A percentile compares a stretch with the other conserved stretches of the same genome.
Conservation (phyloP, 1,140 invertebrate genomes). For the Bombus polaris region DNA sequence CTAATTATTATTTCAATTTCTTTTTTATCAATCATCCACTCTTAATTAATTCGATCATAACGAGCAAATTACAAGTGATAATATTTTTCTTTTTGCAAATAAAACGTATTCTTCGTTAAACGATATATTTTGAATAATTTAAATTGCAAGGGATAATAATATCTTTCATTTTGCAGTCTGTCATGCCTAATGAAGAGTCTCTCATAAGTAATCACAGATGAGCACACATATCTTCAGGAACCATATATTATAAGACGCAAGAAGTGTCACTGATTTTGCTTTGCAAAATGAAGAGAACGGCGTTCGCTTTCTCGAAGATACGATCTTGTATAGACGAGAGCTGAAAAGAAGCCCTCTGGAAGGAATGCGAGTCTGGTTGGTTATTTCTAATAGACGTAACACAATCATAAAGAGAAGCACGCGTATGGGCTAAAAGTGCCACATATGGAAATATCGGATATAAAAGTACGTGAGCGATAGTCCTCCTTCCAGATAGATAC, state of each 20-base stretch:
- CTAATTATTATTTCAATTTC: not conserved
- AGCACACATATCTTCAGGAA: not conserved
- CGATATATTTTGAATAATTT: too few relatives aligned
- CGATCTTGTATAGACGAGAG: not conserved
- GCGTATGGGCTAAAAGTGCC: too few relatives aligned
- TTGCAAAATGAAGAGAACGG: not conserved
- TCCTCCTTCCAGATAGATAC: too few relatives aligned
- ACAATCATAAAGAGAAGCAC: too few relatives aligned
- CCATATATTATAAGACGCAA: not conserved
- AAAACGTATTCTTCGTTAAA: too few relatives aligned
- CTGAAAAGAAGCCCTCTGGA: too few relatives aligned
- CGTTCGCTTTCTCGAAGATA: not conserved
- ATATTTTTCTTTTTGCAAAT: not conserved
- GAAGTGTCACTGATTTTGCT: not conserved
- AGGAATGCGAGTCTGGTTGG: too few relatives aligned
- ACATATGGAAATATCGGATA: too few relatives aligned
- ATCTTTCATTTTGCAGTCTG: not conserved
- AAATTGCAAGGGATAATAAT: not conserved
- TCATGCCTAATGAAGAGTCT: not conserved
- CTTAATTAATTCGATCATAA: not conserved
- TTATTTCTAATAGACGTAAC: too few relatives aligned
- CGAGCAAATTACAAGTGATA: not conserved
- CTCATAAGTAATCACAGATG: not conserved
- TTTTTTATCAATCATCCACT: not conserved
- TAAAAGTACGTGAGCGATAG: too few relatives aligned